Percentiles rank a stretch among this genome's conserved stretches.
Evolutionary conservation across 2,113 vertebrate species (phyloP).

Genomic region (Parotia lawesii): DNA sequence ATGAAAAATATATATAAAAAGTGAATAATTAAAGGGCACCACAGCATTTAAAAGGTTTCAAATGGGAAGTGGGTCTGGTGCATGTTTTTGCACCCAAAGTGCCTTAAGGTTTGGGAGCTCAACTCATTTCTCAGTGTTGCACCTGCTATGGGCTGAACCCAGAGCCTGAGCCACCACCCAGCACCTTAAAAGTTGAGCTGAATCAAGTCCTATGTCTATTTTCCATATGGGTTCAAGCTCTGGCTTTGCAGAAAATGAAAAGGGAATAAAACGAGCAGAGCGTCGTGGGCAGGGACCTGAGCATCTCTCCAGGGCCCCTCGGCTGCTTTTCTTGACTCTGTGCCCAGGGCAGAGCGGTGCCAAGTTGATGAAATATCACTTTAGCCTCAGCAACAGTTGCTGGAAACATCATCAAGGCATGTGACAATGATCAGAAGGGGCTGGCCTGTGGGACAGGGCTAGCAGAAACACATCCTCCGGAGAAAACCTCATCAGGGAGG

Average conservation of each 20-base stretch:
- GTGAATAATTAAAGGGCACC: background rate
- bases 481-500: background rate
- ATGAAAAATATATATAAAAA: background rate
- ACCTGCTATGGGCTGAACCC: background rate
- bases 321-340: constrained; percentile 1
- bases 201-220: accelerated
- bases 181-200: background rate
- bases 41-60: background rate
- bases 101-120: background rate
- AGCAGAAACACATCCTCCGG: background rate
- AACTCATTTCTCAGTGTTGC: background rate
- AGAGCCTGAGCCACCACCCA: background rate
- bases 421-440: background rate
- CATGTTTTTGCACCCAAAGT: background rate
- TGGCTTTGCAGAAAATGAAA: background rate
- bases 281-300: accelerated
- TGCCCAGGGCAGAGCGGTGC: background rate
- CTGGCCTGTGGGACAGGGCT: background rate
- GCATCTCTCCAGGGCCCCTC: constrained; percentile 11
- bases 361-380: constrained; percentile 40
- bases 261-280: background rate
- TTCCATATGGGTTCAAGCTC: background rate
- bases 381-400: constrained; percentile 22
- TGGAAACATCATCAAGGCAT: constrained; percentile 31
- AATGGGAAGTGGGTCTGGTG: background rate